Conservation (phyloP, 2,113 vertebrate genomes). For the Circaetus cinerascens region DNA sequence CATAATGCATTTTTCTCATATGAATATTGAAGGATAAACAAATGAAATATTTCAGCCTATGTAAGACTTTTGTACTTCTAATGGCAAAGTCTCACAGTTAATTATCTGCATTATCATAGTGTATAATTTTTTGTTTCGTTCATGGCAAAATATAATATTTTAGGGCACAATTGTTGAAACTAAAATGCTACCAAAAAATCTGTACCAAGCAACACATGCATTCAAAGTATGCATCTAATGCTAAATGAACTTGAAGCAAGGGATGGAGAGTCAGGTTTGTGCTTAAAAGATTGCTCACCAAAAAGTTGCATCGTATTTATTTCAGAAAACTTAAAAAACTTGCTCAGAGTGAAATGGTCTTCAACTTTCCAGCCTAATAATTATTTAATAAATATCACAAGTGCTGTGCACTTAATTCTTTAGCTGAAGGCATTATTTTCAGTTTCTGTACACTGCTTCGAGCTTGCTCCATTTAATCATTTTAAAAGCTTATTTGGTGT, state of each 20-base stretch:
- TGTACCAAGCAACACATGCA: background rate
- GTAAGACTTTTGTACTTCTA: background rate
- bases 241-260: background rate
- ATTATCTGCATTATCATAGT: background rate
- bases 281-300: background rate
- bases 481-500: constrained; percentile 52
- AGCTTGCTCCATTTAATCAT: constrained; percentile 52
- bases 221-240: background rate
- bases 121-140: background rate
- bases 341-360: background rate
- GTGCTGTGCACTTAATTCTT: constrained; percentile 47
- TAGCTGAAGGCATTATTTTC: constrained; percentile 44
- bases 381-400: constrained; percentile 70
- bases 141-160: background rate
- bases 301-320: background rate
- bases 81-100: background rate
- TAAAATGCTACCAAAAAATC: background rate
- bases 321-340: constrained; percentile 6
- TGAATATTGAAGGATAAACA: background rate
- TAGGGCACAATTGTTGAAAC: background rate
- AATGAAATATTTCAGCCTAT: background rate
- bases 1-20: background rate
- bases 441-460: constrained; percentile 18
- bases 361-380: constrained; percentile 55
- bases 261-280: background rate